Conservation (phyloP, 2,113 vertebrate species). For the Chloroceryle aenea region DNA sequence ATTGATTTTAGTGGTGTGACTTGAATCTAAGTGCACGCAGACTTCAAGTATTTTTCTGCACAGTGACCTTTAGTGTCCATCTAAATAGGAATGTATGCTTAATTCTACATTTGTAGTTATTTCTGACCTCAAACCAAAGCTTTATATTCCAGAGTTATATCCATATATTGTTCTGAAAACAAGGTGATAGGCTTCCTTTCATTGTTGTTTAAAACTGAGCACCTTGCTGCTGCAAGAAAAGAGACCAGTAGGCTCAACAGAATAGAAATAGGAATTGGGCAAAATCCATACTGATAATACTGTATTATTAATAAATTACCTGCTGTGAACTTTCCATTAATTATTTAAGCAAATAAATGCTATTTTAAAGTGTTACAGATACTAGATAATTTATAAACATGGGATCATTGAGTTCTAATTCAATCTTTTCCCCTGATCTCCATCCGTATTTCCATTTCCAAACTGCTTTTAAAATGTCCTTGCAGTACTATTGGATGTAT, state of each 20-base stretch:
- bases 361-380: background rate
- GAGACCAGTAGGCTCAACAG: background rate
- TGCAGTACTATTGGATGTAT: background rate
- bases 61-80: background rate
- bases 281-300: conserved; percentile 43
- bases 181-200: background rate
- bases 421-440: background rate
- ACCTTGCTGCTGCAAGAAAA: background rate
- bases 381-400: conserved; percentile 48
- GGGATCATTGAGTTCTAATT: background rate
- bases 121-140: background rate
- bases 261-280: background rate
- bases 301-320: conserved; percentile 66
- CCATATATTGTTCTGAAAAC: background rate
- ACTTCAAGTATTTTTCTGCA: background rate
- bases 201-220: background rate
- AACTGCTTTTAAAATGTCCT: background rate
- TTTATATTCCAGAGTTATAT: background rate
- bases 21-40: background rate
- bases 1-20: background rate
- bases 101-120: background rate
- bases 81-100: accelerated
- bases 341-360: conserved; percentile 65
- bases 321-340: conserved; percentile 29
- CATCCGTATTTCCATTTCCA: background rate